Base-by-base conservation (phyloP, 2,797 vertebrate genomes). In the Lepilemur ruficaudatus region DNA sequence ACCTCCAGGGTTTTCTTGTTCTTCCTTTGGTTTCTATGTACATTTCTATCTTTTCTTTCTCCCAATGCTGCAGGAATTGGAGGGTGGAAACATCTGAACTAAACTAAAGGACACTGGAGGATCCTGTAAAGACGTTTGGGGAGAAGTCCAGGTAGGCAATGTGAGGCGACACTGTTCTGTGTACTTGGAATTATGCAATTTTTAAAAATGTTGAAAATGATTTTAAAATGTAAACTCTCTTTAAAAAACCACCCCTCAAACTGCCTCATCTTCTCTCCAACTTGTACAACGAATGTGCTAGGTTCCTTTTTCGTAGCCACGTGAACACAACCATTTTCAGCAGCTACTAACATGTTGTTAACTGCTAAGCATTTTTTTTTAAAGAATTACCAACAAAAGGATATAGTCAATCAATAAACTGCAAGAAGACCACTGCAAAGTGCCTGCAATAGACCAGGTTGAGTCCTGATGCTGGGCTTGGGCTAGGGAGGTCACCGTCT, bases 171-270 rank as follows among this genome's bases (percentile, higher is more conserved):
- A 28, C 75, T 88, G 2, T 76, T 85, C 3, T 93, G 46, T 61
- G 20, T 80, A 93, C 20, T 91, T 89, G 46, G 11, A 75, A 91
- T 72, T 70, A 86, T 18, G 73, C 14, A 5, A 38, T n/a, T 81
- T 91, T 57, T 25, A 0, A 30, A 89, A 86, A 4, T 30, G 73
- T 92, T 65, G 85, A 78, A 94, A 89, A 57, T 4, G 48, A 65
- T 79, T 96, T 93, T n/a, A 86, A 94, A 83, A 92, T 70, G 15
- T 89, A 73, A 95, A 59, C 11, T 52, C 11, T 84, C 30, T 72
- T 23, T 4, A 80, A 72, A 18, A 55, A 79, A 59, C 11, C 15
- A 3, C 22, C 13, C 32, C 12, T 63, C 28, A 63, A 57, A 72
- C 38, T 46, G 13, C 12, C 15, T 10, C 2, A 22, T 72, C 55